Conservation (phyloP, 2,113 vertebrate genomes). For the Gopherus evgoodei region DNA sequence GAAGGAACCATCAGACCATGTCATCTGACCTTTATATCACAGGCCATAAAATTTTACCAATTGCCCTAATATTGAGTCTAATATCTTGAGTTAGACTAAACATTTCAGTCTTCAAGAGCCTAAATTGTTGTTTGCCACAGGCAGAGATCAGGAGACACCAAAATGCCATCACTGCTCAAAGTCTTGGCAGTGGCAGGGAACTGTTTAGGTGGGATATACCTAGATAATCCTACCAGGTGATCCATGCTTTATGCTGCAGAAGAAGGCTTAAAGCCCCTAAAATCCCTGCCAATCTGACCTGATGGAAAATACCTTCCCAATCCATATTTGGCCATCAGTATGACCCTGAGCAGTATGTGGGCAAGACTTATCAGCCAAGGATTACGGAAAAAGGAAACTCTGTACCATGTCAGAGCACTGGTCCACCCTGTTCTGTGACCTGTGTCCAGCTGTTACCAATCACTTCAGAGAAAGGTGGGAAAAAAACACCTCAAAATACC, state of each 20-base stretch:
- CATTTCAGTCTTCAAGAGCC: neutral
- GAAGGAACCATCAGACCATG: neutral
- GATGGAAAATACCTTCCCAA: too few relatives aligned
- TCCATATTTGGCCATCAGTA: too few relatives aligned
- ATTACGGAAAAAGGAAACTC: too few relatives aligned
- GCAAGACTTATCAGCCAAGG: too few relatives aligned
- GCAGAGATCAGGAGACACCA: neutral
- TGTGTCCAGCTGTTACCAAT: too few relatives aligned
- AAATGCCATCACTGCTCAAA: neutral
- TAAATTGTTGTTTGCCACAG: neutral
- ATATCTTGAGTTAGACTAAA: neutral
- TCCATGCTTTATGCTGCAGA: neutral
- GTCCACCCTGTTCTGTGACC: too few relatives aligned
- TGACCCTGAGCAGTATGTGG: too few relatives aligned
- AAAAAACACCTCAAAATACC: too few relatives aligned
- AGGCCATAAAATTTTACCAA: neutral
- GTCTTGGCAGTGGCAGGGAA: neutral
- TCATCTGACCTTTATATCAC: neutral
- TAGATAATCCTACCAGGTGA: neutral
- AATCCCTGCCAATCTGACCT: too few relatives aligned
- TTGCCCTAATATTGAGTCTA: neutral
- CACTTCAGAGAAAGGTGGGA: too few relatives aligned
- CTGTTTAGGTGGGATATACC: neutral
- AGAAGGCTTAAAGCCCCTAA: too few relatives aligned
- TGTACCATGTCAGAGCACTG: too few relatives aligned